phyloP scores from a whole-genome alignment of 2,888 invertebrate species.

The Shargacucullia verbasci region DNA sequence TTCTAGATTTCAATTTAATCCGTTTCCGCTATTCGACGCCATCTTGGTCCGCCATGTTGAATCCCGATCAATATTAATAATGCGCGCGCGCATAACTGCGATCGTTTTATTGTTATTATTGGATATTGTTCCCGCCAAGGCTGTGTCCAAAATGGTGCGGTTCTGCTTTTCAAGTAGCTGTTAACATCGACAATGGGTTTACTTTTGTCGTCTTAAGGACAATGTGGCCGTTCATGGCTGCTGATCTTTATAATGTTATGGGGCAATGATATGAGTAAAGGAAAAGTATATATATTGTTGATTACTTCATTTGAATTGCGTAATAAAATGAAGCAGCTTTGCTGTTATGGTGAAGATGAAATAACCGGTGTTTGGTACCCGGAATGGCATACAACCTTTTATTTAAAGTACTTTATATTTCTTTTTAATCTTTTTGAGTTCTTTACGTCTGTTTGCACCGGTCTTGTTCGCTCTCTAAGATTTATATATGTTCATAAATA shows the following conservation, averaged over 20 bases:
- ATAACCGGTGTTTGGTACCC: too few relatives aligned
- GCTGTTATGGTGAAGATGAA: not conserved
- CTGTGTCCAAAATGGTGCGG: conserved; percentile 76
- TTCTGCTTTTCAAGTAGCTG: conserved; percentile 70
- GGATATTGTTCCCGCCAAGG: conserved; percentile 85
- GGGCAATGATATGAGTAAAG: conserved; percentile 35
- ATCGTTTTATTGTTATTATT: conserved; percentile 84
- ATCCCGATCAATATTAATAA: conserved; percentile 64
- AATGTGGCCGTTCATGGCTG: conserved; percentile 56
- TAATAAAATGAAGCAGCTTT: conserved; percentile 27
- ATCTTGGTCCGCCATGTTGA: conserved; percentile 62
- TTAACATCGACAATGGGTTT: conserved; percentile 62
- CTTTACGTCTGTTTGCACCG: too few relatives aligned
- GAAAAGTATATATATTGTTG: conserved; percentile 37
- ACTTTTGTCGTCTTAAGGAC: conserved; percentile 62
- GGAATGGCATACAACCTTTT: too few relatives aligned
- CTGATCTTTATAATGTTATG: conserved; percentile 43
- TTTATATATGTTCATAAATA: too few relatives aligned
- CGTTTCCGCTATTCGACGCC: conserved; percentile 61
- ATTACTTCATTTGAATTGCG: conserved; percentile 42
- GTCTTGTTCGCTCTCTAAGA: too few relatives aligned
- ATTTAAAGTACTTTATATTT: too few relatives aligned
- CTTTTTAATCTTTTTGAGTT: too few relatives aligned
- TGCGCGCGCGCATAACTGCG: conserved; percentile 64
- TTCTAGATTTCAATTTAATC: conserved; percentile 57